Base-by-base conservation (phyloP, 2,888 invertebrate genomes). In the Yponomeuta cagnagella region DNA sequence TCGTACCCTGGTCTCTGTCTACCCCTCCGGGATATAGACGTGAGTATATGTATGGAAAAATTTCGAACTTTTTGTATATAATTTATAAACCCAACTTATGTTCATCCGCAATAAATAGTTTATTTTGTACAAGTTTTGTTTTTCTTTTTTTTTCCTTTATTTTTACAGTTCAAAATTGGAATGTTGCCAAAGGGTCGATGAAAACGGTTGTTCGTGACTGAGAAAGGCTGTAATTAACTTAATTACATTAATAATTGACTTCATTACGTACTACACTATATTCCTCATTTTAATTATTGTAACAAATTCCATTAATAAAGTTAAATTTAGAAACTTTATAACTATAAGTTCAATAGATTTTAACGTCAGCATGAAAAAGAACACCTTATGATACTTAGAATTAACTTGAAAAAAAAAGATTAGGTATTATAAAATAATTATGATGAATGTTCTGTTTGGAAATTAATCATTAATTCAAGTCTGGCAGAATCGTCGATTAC, bases 41-140 rank as follows among this genome's bases (percentile, higher is more conserved):
- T 43, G 43, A 43, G 43, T 43, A 5, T 43, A 43, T 43, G 43
- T 8, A 8, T 43, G 43, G 3, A 43, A 43, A 43, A 43, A 33
- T 30, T 65, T 12, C 65, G 8, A 66, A 67, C 30, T n/a, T 30
- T 23, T 73, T 74, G 75, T 71, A 70, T 75, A 72, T 73, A 33
- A 71, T 73, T 73, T 84, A 79, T 81, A 77, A 82, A 83, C 84
- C 85, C 74, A 81, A 76, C 84, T 87, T 84, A 87, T 86, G 82
- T 73, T 73, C 78, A 79, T 80, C 81, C 74, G 79, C 81, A 90
- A 89, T 31, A 89, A 90, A 90, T 89, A 79, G 76, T 86, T 86
- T 86, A 86, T 87, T 88, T 89, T 87, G 75, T 83, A 83, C 76
- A 83, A 70, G 79, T 70, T 82, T 80, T 76, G 74, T 73, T 76